These are phyloP conservation scores for Alosa sapidissima DNA, from an alignment of 2,797 vertebrate genomes.

Conservation along the genomic window DNA sequence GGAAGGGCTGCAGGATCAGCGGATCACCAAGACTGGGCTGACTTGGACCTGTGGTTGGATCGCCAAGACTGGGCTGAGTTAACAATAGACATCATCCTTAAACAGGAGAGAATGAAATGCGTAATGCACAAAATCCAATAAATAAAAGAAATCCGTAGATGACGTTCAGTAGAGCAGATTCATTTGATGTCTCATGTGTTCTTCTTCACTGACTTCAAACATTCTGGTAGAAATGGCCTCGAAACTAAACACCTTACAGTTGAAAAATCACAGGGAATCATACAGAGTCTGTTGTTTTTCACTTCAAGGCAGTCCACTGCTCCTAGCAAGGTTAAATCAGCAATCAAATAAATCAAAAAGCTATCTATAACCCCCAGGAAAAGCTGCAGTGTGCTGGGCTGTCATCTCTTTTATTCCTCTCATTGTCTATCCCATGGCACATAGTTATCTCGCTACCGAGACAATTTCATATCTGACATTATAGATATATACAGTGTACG, in stretches of 20 bases:
- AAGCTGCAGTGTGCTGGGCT: conserved; percentile 50
- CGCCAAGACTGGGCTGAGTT: background rate
- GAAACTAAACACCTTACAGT: background rate
- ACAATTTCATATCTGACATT: conserved; percentile 70
- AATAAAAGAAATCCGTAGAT: background rate
- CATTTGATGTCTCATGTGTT: background rate
- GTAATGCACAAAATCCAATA: background rate
- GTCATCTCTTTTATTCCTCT: conserved; percentile 62
- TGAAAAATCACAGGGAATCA: conserved; percentile 15
- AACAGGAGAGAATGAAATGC: background rate
- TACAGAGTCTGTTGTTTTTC: conserved; percentile 15
- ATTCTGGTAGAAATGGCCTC: background rate
- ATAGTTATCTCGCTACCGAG: conserved; percentile 57
- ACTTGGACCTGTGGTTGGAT: no score
- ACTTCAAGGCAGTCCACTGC: conserved; percentile 29
- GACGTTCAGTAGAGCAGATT: background rate
- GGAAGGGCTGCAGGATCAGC: background rate
- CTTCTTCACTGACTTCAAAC: background rate
- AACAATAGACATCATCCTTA: background rate
- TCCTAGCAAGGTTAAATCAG: conserved; percentile 73
- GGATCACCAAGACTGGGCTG: background rate
- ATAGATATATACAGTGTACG: conserved; percentile 58
- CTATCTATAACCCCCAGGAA: conserved; percentile 54
- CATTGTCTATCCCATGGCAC: conserved; percentile 42
- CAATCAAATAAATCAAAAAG: conserved; percentile 72